Base-by-base conservation (phyloP, 2,797 vertebrate genomes). In the Sebastiscus albofasciatus region DNA sequence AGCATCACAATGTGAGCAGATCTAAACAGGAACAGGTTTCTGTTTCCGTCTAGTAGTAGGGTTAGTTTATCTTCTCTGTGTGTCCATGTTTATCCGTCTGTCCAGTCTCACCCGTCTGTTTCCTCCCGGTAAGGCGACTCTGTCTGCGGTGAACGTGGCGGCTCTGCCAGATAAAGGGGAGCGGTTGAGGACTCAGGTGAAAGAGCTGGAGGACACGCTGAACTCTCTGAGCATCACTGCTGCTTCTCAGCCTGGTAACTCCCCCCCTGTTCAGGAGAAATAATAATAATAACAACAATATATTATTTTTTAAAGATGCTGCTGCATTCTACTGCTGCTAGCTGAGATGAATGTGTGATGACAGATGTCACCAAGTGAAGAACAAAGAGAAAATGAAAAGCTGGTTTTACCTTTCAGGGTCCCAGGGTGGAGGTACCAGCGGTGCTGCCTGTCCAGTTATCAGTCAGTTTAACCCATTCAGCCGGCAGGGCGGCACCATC, bases 91-190 rank as follows among this genome's bases (percentile, higher is more conserved):
- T 18, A 22, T 54, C 5, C 20, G 2, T 79, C 8, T 10, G 0
- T 39, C 29, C 20, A 39, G 36, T 20, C 11, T 46, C 27, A 5
- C 1, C 18, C 1, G 2, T 31, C 9, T 46, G 31, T 29, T n/a
- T 2, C 31, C 4, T 12, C 22, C 14, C 70, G 4, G 31, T 85
- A 79, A 99, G 98, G 95, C 92, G 78, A 97, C 95, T 0, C 81
- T 99, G 90, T 96, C 96, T 7, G 84, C 65, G 0, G 97, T 98
- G 87, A 98, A 99, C 18, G 22, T 97, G 55, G 95, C 95, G 9
- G 94, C 94, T 52, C 94, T 99, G 70, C 98, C 98, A 14, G 98
- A 99, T 90, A 97, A 97, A 93, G 98, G 98, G 2, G 93, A 97
- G 79, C 94, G 97, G 82, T 81, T 99, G 90, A 90, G 93, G 88